phyloP scores from a whole-genome alignment of 2,113 vertebrate genomes.

The Campylorhamphus procurvoides region DNA sequence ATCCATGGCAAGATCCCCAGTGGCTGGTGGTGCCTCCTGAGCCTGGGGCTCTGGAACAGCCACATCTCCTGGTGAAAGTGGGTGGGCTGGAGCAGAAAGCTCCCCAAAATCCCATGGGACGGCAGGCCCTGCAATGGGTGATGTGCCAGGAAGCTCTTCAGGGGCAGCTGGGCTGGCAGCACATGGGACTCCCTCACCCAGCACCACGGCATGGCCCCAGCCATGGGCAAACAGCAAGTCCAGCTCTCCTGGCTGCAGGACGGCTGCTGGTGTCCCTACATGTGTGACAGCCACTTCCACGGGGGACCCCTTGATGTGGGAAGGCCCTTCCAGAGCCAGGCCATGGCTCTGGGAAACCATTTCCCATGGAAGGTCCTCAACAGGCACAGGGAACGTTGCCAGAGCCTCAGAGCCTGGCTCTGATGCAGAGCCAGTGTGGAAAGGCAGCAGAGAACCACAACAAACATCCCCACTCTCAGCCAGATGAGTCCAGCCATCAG shows the following conservation, averaged over 20 bases:
- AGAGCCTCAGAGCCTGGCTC: not conserved
- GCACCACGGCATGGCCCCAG: not conserved
- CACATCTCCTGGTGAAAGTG: not conserved
- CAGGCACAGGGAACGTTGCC: fast-evolving
- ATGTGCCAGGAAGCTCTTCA: not conserved
- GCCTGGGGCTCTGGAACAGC: not conserved
- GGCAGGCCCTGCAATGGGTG: not conserved
- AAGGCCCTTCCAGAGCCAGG: not conserved
- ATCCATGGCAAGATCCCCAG: fast-evolving
- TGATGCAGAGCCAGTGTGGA: not conserved
- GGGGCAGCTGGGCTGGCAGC: not conserved
- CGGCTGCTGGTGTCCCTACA: not conserved
- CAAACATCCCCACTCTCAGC: not conserved
- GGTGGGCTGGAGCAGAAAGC: not conserved
- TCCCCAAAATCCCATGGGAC: not conserved
- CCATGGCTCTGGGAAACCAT: not conserved
- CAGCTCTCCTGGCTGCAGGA: conserved; percentile 32
- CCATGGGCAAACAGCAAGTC: not conserved
- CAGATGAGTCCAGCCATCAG: not conserved
- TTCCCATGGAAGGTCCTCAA: not conserved
- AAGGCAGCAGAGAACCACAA: not conserved
- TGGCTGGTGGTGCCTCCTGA: not conserved
- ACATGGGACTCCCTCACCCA: not conserved
- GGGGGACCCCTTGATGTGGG: not conserved
- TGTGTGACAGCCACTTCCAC: not conserved